A percentile compares a stretch with the other conserved stretches of the same genome.
phyloP scores from a whole-genome alignment of 2,113 vertebrate species.

The Catagonus wagneri region DNA sequence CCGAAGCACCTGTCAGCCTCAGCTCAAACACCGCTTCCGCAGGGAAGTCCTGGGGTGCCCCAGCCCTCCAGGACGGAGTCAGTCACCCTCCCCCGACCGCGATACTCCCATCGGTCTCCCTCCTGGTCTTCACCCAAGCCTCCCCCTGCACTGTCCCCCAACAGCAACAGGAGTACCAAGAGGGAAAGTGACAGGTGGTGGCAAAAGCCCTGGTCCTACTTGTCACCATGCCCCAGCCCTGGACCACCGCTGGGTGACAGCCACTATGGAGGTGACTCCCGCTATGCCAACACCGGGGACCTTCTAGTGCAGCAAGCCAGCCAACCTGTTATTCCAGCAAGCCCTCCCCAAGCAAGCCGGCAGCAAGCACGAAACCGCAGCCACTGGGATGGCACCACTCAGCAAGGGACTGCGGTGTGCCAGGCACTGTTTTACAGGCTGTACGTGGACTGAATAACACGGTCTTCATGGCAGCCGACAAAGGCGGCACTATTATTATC shows the following conservation, averaged over 20 bases:
- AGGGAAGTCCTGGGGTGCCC: fast-evolving
- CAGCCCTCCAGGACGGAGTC: neutral
- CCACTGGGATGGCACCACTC: neutral
- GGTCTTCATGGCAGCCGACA: neutral
- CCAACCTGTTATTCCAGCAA: neutral
- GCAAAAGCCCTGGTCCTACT: neutral
- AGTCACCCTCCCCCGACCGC: neutral
- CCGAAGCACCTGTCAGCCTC: neutral
- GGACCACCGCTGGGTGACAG: neutral
- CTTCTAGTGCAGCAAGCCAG: neutral
- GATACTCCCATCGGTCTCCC: neutral
- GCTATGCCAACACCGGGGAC: neutral
- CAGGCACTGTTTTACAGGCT: neutral
- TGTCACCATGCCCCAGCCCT: neutral
- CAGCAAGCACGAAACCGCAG: neutral
- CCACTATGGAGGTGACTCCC: neutral
- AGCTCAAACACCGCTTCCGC: neutral
- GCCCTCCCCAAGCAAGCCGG: neutral
- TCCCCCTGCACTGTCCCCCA: neutral
- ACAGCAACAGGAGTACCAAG: neutral
- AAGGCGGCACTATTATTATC: neutral
- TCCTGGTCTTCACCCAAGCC: neutral
- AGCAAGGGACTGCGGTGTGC: neutral
- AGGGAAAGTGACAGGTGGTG: neutral
- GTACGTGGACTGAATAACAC: neutral